Evolutionary conservation across 1,140 invertebrate species (phyloP).

Genomic region (Heterodera schachtii): DNA sequence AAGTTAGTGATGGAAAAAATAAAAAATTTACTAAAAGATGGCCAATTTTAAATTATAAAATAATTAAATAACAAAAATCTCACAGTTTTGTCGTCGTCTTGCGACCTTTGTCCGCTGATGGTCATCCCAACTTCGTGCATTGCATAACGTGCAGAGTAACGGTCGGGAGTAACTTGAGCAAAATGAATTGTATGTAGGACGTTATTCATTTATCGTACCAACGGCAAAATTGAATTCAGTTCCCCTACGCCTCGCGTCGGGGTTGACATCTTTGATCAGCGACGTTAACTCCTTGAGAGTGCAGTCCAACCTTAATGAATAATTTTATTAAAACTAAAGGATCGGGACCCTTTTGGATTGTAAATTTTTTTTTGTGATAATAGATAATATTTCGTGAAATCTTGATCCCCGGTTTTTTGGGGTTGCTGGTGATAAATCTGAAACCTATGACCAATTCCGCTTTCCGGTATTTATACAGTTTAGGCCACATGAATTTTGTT

Average conservation of each 20-base stretch:
- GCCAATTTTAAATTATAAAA: too few species aligned
- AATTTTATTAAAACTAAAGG: slow-evolving; percentile 36
- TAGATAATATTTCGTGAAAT: too few species aligned
- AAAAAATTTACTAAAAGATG: too few species aligned
- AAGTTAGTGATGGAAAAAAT: slow-evolving; percentile 62
- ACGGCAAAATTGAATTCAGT: slow-evolving; percentile 97
- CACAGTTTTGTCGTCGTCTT: slow-evolving; percentile 70
- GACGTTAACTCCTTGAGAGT: slow-evolving; percentile 90
- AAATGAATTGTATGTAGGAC: slow-evolving; percentile 2
- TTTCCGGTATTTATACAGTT: too few species aligned
- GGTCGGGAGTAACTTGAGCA: slow-evolving; percentile 80
- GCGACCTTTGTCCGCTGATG: slow-evolving; percentile 84
- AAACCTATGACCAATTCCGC: neutral
- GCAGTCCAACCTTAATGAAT: slow-evolving; percentile 80
- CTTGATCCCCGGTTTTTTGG: too few species aligned
- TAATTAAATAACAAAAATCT: slow-evolving; percentile 6
- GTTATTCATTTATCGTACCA: slow-evolving; percentile 43
- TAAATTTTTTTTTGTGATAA: too few species aligned
- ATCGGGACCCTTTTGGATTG: too few species aligned
- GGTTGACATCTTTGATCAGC: slow-evolving; percentile 95
- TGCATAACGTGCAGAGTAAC: slow-evolving; percentile 77
- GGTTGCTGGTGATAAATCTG: too few species aligned
- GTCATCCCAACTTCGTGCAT: slow-evolving; percentile 93
- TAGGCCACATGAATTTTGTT: slow-evolving; percentile 18
- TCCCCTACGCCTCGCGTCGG: slow-evolving; percentile 88